Evolutionary conservation across 2,113 vertebrate genomes (phyloP), one percentile per base, ranked within the genome.

Genomic region (Eolophus roseicapilla): DNA sequence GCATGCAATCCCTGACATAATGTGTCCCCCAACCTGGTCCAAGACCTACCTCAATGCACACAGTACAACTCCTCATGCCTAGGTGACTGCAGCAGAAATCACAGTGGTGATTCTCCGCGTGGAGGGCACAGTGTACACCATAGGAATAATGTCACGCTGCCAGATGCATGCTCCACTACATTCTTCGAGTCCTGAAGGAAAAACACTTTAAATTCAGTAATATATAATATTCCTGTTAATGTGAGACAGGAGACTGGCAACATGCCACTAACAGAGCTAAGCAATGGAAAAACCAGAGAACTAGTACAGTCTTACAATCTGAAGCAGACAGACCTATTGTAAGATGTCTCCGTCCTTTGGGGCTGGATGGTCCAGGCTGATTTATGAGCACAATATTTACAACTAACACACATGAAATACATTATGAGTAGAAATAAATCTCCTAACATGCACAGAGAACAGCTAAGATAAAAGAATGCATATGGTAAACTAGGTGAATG

Each of bases 351-450:
- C 94, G 93, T 90, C 76, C 85, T 88, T 88, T 21, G 35, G 76
- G 88, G 78, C 63, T 88, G 89, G 87, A 95, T 88, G 90, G 87
- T 73, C 89, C 80, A 53, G 91, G 84, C 83, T 95, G 89, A 96
- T 97, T 97, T 93, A 96, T 18, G 86, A 96, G 65, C 69, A 91
- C 63, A 88, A 65, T 93, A 95, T 96, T 97, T 95, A 95, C 93
- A 93, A 81, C 89, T 86, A 95, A 92, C 89, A 96, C 95, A 96
- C 95, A 97, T 82, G 95, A 96, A 95, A 96, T 49, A 55, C 87
- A 94, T 95, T 96, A 96, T 7, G 86, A 80, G 47, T 21, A 81
- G 86, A 82, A 96, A 94, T 93, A 95, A 95, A 94, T 95, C 87
- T 97, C 81, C 88, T 63, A 88, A 94, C 82, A 80, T 86, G 87